phyloP scores from a whole-genome alignment of 53 echinoderm and acorn worm genomes.

The Mesocentrotus franciscanus region DNA sequence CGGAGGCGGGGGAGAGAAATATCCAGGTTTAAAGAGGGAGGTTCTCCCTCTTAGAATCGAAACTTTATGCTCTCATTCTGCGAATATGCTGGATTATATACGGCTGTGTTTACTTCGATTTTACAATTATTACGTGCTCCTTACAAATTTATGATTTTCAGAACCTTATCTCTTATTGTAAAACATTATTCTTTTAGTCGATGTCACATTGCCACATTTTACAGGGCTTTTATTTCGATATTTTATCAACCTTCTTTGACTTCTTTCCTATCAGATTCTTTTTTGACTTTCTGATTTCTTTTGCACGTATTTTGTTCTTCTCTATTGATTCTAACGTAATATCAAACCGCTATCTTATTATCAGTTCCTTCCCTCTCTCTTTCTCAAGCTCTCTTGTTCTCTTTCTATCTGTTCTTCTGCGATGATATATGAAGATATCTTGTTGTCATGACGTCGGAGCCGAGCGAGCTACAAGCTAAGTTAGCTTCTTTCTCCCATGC shows the following conservation, averaged over 20 bases:
- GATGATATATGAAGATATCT: conserved; percentile 57
- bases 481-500: neutral
- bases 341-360: neutral
- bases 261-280: neutral
- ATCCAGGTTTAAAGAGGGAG: neutral
- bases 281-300: neutral
- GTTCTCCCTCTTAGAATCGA: neutral
- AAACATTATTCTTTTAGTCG: neutral
- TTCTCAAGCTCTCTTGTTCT: neutral
- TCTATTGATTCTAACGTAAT: too few relatives aligned
- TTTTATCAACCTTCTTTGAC: neutral
- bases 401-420: neutral
- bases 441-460: conserved; percentile 30
- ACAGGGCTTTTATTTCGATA: neutral
- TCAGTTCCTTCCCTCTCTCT: neutral
- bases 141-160: neutral
- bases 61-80: neutral
- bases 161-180: neutral
- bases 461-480: neutral
- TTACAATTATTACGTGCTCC: neutral
- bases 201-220: neutral
- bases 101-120: neutral
- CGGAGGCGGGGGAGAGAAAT: neutral
- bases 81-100: neutral
- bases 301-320: neutral